Conservation (phyloP, 2,888 invertebrate species). For the Yponomeuta plumbellus region DNA sequence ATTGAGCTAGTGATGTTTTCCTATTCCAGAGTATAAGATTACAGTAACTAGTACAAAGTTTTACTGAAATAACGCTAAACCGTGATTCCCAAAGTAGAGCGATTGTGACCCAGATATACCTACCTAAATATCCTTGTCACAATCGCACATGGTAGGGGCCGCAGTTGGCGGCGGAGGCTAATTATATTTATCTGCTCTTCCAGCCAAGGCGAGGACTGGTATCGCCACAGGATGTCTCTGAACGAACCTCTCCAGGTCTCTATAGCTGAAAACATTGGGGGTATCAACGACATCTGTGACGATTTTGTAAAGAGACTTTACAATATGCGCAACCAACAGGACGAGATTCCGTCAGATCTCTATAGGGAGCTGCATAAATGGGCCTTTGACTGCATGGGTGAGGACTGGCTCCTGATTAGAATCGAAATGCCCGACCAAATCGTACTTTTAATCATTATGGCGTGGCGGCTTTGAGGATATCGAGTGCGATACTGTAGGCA, state of each 20-base stretch:
- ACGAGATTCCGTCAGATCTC: conserved; percentile 77
- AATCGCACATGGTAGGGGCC: no score
- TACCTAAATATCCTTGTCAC: no score
- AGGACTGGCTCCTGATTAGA: conserved; percentile 23
- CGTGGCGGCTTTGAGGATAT: no score
- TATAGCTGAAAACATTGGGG: conserved; percentile 49
- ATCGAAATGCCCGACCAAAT: background rate
- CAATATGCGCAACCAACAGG: conserved; percentile 77
- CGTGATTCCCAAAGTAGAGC: no score
- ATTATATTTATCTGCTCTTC: background rate
- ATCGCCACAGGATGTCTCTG: conserved; percentile 68
- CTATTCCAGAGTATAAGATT: no score
- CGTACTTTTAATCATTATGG: no score
- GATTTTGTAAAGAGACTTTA: conserved; percentile 62
- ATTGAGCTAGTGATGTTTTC: no score
- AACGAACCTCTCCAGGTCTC: conserved; percentile 61
- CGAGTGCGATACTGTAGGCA: no score
- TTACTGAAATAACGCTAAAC: no score
- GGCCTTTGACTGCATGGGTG: conserved; percentile 80
- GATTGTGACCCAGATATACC: no score
- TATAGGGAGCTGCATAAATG: conserved; percentile 79
- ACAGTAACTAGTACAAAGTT: no score
- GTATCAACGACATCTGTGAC: conserved; percentile 55
- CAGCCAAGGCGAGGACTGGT: conserved; percentile 79
- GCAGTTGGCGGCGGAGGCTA: background rate